Percentiles rank a stretch among this genome's conserved stretches.
phyloP scores from a whole-genome alignment of 2,797 vertebrate genomes.

The Scomberomorus guttatus region DNA sequence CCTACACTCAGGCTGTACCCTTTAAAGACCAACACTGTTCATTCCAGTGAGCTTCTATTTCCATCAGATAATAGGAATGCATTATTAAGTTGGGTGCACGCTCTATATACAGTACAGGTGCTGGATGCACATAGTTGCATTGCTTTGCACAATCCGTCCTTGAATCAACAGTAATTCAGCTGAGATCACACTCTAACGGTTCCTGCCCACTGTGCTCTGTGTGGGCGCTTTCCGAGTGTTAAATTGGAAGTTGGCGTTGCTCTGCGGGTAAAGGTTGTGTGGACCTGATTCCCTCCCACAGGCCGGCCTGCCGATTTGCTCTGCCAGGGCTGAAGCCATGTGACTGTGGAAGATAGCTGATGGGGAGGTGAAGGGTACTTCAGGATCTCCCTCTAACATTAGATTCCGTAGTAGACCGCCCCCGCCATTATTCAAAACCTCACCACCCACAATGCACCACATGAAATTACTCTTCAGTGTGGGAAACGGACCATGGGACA shows the following conservation, averaged over 20 bases:
- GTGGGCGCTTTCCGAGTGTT: slow-evolving; percentile 63
- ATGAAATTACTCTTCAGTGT: slow-evolving; percentile 55
- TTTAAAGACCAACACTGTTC: slow-evolving; percentile 40
- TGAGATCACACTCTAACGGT: slow-evolving; percentile 47
- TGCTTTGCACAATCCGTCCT: slow-evolving; percentile 29
- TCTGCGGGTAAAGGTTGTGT: slow-evolving; percentile 70
- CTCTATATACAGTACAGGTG: background rate
- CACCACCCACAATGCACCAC: slow-evolving; percentile 68
- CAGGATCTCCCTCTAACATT: slow-evolving; percentile 72
- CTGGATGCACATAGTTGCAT: slow-evolving; percentile 8
- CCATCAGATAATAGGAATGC: slow-evolving; percentile 43
- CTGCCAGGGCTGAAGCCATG: slow-evolving; percentile 48
- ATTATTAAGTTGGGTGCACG: slow-evolving; percentile 28
- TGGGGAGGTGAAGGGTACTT: slow-evolving; percentile 70
- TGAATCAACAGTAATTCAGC: slow-evolving; percentile 59
- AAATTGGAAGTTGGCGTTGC: slow-evolving; percentile 71
- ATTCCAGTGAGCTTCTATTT: slow-evolving; percentile 42
- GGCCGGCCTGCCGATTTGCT: slow-evolving; percentile 48
- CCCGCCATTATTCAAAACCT: slow-evolving; percentile 61
- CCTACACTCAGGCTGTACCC: slow-evolving; percentile 63
- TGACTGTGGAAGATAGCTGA: slow-evolving; percentile 59
- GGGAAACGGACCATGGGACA: slow-evolving; percentile 38
- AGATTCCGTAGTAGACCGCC: slow-evolving; percentile 66
- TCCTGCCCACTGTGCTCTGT: slow-evolving; percentile 58
- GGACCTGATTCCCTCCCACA: slow-evolving; percentile 75